Evolutionary conservation across 2,797 vertebrate genomes (phyloP), one percentile per base, ranked within the genome.

Genomic region (Cryptoprocta ferox): DNA sequence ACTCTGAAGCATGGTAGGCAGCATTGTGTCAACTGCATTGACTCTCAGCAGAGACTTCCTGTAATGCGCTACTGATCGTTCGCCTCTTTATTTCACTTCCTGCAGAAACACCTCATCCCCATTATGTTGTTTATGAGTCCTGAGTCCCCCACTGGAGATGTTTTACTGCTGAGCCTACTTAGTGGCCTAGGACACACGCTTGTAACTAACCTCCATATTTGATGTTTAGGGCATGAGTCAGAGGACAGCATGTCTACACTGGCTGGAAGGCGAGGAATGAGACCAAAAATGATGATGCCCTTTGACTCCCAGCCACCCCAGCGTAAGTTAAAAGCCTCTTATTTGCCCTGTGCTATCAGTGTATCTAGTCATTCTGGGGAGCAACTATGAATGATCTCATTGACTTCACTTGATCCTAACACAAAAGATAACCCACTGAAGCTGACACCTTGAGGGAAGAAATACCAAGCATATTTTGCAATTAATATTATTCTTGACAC

Each of bases 251-350:
- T 99, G 99, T 99, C 99, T 96, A 99, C 99, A 39, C 99, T 99
- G 98, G 99, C 99, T 91, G 99, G 99, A 97, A 99, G 99, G 56
- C 99, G 99, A 88, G 99, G 99, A 97, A 99, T 99, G 99, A 99
- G 99, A 98, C 99, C 99, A 98, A 99, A 99, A 99, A 99, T 99
- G 99, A 99, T 99, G 99, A 99, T 99, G 99, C 99, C 99, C 86
- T 99, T 99, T 99, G 99, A 99, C 97, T 99, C 99, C 24, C 99
- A 99, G 94, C 99, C 99, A 3, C 99, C 99, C 97, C 99, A 99
- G 98, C 99, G 99, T 99, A 99, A 99, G 99, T 99, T 98, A 98
- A 48, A 91, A 89, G 75, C 73, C 68, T 85, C 48, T 56, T 26
- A 75, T 80, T 78, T 37, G 89, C 42, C 5, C 3, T 73, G 59